Evolutionary conservation across 2,888 invertebrate genomes (phyloP).

Genomic region (Cosmia trapezina): DNA sequence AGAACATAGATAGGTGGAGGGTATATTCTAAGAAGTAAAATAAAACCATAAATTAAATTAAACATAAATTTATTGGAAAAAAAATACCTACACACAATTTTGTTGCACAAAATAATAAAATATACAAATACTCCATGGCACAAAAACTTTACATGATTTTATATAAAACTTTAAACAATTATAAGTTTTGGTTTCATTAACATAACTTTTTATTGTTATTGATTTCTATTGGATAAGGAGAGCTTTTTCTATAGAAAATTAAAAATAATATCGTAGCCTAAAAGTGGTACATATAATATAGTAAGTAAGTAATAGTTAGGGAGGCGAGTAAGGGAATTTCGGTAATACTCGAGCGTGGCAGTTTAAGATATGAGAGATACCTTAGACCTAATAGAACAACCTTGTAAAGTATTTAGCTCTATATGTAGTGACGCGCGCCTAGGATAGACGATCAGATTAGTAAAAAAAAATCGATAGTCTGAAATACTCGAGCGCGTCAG

Average conservation of each 20-base stretch:
- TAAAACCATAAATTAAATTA: constrained; percentile 26
- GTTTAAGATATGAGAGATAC: too few species aligned
- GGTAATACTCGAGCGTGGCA: too few species aligned
- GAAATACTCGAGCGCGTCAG: too few species aligned
- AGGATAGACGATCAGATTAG: too few species aligned
- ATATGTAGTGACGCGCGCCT: too few species aligned
- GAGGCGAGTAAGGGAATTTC: too few species aligned
- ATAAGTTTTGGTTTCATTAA: constrained; percentile 42
- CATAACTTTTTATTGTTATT: constrained; percentile 7
- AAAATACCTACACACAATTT: constrained; percentile 37
- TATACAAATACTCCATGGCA: constrained; percentile 55
- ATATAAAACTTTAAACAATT: constrained; percentile 40
- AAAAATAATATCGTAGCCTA: constrained; percentile 24
- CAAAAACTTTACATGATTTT: constrained; percentile 34
- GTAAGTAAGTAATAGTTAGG: too few species aligned
- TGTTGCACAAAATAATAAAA: constrained; percentile 44
- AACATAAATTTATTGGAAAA: constrained; percentile 51
- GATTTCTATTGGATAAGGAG: constrained; percentile 24
- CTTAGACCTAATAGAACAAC: too few species aligned
- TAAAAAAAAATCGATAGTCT: too few species aligned
- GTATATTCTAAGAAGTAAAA: neutral
- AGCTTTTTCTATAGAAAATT: constrained; percentile 15
- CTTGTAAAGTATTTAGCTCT: too few species aligned
- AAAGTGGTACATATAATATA: constrained; percentile 17
- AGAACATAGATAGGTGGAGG: neutral